Percentiles rank a stretch among this genome's conserved stretches.
These are phyloP conservation scores for Sturmia bella DNA, from an alignment of 2,888 invertebrate species.

Conservation along the genomic window DNA sequence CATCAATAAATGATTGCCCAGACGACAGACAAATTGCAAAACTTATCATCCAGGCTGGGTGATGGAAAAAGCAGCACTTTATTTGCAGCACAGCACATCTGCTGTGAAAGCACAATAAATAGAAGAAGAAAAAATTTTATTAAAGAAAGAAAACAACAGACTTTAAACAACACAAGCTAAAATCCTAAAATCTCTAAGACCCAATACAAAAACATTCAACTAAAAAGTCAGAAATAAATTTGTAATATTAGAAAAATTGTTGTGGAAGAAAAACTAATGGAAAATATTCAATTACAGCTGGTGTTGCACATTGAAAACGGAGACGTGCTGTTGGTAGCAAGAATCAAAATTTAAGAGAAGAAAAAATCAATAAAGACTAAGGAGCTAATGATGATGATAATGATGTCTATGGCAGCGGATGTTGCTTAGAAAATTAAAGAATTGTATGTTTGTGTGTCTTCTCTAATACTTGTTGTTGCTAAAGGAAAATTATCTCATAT, in stretches of 20 bases:
- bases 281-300: conserved; percentile 61
- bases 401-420: conserved; percentile 27
- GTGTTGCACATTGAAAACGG: conserved; percentile 54
- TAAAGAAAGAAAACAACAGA: conserved; percentile 1
- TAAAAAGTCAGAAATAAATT: not conserved
- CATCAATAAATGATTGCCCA: conserved; percentile 24
- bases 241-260: conserved; percentile 15
- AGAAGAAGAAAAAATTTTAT: not conserved
- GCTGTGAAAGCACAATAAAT: not conserved
- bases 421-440: conserved; percentile 19
- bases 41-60: too few species aligned
- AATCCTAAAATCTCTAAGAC: conserved; percentile 33
- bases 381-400: conserved; percentile 13
- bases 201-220: conserved; percentile 4
- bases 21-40: not conserved
- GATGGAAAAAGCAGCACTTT: not conserved
- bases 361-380: conserved; percentile 57
- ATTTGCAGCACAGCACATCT: not conserved
- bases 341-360: not conserved
- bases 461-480: conserved; percentile 36
- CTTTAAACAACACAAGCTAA: conserved; percentile 6
- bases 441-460: conserved; percentile 15
- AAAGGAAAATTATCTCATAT: conserved; percentile 47
- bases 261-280: not conserved
- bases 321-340: conserved; percentile 48